Base-by-base conservation (phyloP, 2,113 vertebrate genomes). In the Tympanuchus pallidicinctus region DNA sequence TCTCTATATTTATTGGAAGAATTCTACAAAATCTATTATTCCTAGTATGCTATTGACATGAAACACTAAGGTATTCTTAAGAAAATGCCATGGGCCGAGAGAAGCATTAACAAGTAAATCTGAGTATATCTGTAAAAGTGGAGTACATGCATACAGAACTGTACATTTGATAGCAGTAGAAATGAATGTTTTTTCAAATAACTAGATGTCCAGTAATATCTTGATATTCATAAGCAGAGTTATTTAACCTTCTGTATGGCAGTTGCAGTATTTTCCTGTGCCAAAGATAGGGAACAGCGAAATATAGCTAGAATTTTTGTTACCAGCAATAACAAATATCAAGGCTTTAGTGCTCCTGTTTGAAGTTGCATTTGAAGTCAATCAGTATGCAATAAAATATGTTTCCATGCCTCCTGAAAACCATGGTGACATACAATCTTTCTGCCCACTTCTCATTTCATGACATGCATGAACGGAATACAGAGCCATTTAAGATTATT, bases 301-400 rank as follows among this genome's bases (percentile, higher is more conserved):
- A 90, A 90, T 80, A 77, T 16, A 82, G 52, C 42, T 71, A 10
- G 52, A 92, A 72, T 10, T 74, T 52, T 71, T 71, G 56, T 60
- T 82, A 42, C 10, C 30, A 59, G 47, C 40, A 80, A 18, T 38
- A 89, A 24, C 19, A 74, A 67, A 66, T 82, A 19, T 70, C 79
- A 95, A 60, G 28, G 73, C 91, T 92, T 82, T 91, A 92, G 60
- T 52, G 28, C 36, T 61, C 40, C 20, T 71, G 36, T 47, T 74
- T 91, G 78, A 47, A 42, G 22, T 52, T 28, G 27, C 77, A 85
- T 75, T 45, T 82, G 57, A 43, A 43, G 42, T 36, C 78, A 57
- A 63, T 60, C 82, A 57, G 30, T 72, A 1, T 16, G 81, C 47
- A 86, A 45, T 13, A 77, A 80, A 94, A 86, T 82, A 38, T 80